Base-by-base conservation (phyloP, 2,797 vertebrate genomes). In the Hydrophis major region DNA sequence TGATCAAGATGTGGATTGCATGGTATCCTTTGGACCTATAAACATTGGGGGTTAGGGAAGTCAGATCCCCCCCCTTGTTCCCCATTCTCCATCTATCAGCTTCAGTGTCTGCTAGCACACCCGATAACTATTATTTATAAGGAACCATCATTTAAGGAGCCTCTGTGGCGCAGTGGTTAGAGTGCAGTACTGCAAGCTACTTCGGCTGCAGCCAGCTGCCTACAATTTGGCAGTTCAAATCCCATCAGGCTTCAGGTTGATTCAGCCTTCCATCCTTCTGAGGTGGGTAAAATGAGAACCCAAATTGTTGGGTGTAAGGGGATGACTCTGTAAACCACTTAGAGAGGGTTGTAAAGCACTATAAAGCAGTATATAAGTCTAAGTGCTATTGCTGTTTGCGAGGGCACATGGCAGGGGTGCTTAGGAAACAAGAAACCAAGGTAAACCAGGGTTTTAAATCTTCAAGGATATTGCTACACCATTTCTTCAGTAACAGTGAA, bases 1-100 rank as follows among this genome's bases (percentile, higher is more conserved):
- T 50, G 91, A 86, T 91, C 74, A n/a, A 90, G 66, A 95, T 95
- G 92, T 93, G 61, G 94, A 92, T 92, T 83, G 91, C 0, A 0
- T 59, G 66, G 89, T 18, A 0, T 16, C 0, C n/a, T 6, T 0
- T 0, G n/a, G 20, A 53, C 4, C 90, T 94, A 95, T 50, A 92
- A 96, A 96, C 88, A 96, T 55, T 32, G 7, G 57, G 57, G 56
- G 1, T 4, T 2, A 20, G 11, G 22, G 8, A 28, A 32, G 53
- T 86, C 91, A 69, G 27, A 91, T 93, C 69, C 95, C 86, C 95
- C 1, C 56, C 69, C 88, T 91, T 83, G 6, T 63, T 87, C 87
- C 92, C 93, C 94, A 91, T 93, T 94, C 94, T 42, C 93, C 4
- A 0, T 83, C 37, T 83, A 42, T 42, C 74, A 83, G 20, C 74